Percentiles rank a stretch among this genome's conserved stretches.
Conservation (phyloP, 1,140 invertebrate genomes). For the Hylyphantes graminicola region DNA sequence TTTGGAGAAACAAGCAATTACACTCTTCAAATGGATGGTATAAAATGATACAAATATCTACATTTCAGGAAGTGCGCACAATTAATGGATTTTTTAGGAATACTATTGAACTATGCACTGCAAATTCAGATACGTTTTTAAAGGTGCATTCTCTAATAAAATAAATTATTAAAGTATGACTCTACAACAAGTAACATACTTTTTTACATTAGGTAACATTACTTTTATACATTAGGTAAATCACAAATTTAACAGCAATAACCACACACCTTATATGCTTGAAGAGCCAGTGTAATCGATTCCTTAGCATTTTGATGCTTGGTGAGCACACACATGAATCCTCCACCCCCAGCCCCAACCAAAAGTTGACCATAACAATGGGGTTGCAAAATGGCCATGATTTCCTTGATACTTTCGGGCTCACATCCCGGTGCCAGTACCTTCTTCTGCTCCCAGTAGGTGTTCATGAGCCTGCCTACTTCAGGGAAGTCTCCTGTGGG, state of each 20-base stretch:
- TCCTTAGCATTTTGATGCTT: conserved; percentile 63
- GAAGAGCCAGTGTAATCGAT: conserved; percentile 55
- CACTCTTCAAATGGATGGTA: no score
- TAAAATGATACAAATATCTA: no score
- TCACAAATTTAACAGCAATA: background rate
- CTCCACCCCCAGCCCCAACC: conserved; percentile 71
- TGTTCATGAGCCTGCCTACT: conserved; percentile 67
- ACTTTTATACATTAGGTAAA: no score
- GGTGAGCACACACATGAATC: conserved; percentile 69
- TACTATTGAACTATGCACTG: no score
- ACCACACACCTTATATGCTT: conserved; percentile 7
- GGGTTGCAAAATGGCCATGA: conserved; percentile 66
- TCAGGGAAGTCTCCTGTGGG: conserved; percentile 65
- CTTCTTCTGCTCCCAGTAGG: conserved; percentile 71
- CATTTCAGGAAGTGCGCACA: no score
- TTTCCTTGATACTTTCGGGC: conserved; percentile 65
- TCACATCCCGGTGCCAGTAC: conserved; percentile 71
- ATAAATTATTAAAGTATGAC: background rate
- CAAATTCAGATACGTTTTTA: no score
- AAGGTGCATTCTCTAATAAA: no score
- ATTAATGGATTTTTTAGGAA: background rate
- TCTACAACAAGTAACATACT: conserved; percentile 60
- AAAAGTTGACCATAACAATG: conserved; percentile 65
- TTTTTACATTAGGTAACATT: no score
- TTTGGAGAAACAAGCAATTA: no score